These are phyloP conservation scores for Oreochromis grahami DNA, from an alignment of 2,797 vertebrate species.

Conservation along the genomic window DNA sequence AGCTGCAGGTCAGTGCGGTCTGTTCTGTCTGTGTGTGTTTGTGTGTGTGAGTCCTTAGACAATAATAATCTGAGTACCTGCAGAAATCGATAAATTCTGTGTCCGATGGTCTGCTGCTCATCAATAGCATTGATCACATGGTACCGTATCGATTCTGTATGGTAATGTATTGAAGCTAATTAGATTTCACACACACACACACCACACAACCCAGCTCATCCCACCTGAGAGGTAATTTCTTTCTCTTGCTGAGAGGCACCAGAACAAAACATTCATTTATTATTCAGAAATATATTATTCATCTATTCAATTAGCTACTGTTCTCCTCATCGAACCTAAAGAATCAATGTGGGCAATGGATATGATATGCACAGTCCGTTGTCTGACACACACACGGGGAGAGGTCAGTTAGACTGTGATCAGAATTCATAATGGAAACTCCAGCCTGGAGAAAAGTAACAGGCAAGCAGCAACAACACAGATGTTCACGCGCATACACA, in stretches of 20 bases:
- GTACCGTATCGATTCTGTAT: constrained; percentile 49
- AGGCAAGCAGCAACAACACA: constrained; percentile 2
- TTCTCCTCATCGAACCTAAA: constrained; percentile 72
- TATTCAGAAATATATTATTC: constrained; percentile 80
- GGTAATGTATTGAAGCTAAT: constrained; percentile 57
- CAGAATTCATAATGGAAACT: constrained; percentile 50
- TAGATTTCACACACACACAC: constrained; percentile 20
- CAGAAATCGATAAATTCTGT: constrained; percentile 30
- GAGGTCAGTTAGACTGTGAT: constrained; percentile 61
- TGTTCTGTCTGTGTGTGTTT: constrained; percentile 9
- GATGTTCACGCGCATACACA: background rate
- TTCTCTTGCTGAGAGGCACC: constrained; percentile 59
- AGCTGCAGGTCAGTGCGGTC: constrained; percentile 47
- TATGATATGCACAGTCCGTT: constrained; percentile 61
- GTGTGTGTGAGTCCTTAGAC: constrained; percentile 16
- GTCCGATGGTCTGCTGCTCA: constrained; percentile 36
- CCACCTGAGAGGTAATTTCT: constrained; percentile 73
- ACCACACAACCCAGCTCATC: constrained; percentile 13
- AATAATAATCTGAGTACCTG: constrained; percentile 28
- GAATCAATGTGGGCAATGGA: constrained; percentile 65
- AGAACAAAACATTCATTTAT: constrained; percentile 77
- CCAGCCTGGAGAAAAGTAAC: constrained; percentile 7
- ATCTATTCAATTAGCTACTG: constrained; percentile 74
- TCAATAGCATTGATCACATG: constrained; percentile 69
- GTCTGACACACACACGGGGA: constrained; percentile 19